Conservation (phyloP, 2,797 vertebrate genomes). For the Falco naumanni region DNA sequence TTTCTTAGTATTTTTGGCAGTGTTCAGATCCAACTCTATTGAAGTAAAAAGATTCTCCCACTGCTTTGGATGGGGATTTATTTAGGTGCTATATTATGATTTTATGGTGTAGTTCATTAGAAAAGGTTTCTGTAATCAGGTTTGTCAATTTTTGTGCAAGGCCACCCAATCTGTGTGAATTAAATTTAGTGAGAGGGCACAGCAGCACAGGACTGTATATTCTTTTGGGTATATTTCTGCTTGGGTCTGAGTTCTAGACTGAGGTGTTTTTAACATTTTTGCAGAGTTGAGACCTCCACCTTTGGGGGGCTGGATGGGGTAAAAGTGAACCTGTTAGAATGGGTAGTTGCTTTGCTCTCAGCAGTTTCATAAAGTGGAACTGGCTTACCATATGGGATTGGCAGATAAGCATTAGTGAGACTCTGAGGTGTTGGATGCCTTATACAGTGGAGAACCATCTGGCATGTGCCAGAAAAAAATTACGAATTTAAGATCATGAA, state of each 20-base stretch:
- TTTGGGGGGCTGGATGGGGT: not conserved
- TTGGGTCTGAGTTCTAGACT: not conserved
- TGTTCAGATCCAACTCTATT: not conserved
- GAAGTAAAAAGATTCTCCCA: not conserved
- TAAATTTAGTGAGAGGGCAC: not conserved
- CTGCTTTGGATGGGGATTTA: not conserved
- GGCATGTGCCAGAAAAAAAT: not conserved
- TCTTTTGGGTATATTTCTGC: not conserved
- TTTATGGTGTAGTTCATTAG: not conserved
- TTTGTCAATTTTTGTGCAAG: not conserved
- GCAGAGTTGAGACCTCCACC: not conserved
- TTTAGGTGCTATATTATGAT: not conserved
- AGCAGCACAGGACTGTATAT: not conserved
- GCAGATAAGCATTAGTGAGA: not conserved
- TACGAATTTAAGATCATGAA: not conserved
- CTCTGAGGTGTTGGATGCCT: not conserved
- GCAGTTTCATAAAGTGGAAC: not conserved
- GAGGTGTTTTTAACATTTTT: not conserved
- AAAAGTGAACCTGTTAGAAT: not conserved
- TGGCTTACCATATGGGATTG: not conserved
- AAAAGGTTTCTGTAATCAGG: not conserved
- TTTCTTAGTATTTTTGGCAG: not conserved
- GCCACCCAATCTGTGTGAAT: rapidly evolving
- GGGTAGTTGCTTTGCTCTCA: not conserved
- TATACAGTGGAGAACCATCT: not conserved